Base-by-base conservation (phyloP, 2,113 vertebrate species). In the Cebidichthys violaceus region DNA sequence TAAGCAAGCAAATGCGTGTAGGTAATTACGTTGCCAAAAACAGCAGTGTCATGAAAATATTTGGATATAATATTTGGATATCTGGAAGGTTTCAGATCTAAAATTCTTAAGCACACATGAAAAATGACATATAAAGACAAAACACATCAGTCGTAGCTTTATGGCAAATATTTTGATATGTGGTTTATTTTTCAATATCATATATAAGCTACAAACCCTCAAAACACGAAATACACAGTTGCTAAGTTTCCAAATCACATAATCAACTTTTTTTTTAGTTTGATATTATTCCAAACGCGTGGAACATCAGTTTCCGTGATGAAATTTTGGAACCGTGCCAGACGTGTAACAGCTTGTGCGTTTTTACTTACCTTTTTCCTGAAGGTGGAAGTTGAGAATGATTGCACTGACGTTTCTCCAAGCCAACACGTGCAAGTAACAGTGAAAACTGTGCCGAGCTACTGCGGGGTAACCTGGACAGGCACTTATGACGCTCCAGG, bases 301-400 rank as follows among this genome's bases (percentile, higher is more conserved):
- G n/a, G n/a, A n/a, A 29, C 11, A 37, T 0, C 3, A n/a, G 14
- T 18, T 9, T 45, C 7, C 37, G 22, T 15, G 0, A 15, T 0
- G 14, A 6, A 0, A 5, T 6, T 33, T 50, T 0, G 24, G 20
- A 24, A 35, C 8, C 0, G 0, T 39, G 70, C 17, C 39, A 41
- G 29, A 43, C 1, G 20, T 41, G 37, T 71, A 18, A 61, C 57
- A 45, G 52, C 37, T 39, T 35, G 4, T 60, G 24, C 33, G 2
- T 57, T 79, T 70, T 52, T 57, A 8, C 73, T 45, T 31, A 1
- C 17, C 6, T 13, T 54, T 84, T 57, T 6, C 60, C 86, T 84
- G 37, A 83, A 99, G 97, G 94, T 99, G 39, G 90, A 96, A 45
- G 85, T 97, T 29, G 92, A 93, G 39, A 95, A 95, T n/a, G 94